Conservation (phyloP, 1,140 invertebrate species). For the Zaprionus taronus region DNA sequence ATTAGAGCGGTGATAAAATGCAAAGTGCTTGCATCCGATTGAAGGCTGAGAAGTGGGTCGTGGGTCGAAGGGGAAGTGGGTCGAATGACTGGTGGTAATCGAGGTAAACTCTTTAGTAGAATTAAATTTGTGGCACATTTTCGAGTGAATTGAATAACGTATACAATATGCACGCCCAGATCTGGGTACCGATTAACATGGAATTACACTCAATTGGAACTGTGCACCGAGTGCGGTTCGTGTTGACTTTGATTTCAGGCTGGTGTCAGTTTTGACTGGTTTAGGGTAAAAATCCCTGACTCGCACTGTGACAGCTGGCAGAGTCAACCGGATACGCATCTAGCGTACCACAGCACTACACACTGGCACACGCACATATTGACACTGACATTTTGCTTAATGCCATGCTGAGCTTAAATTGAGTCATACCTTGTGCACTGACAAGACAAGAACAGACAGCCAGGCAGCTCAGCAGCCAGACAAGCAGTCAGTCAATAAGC, state of each 20-base stretch:
- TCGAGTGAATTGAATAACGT: slow-evolving; percentile 20
- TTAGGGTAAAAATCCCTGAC: slow-evolving; percentile 39
- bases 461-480: slow-evolving; percentile 20
- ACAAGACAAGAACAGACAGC: slow-evolving; percentile 15
- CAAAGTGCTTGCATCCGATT: slow-evolving; percentile 43
- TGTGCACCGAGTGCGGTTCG: not conserved
- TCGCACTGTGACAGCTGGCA: slow-evolving; percentile 32
- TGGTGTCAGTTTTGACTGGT: slow-evolving; percentile 24
- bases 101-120: not conserved
- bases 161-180: slow-evolving; percentile 6
- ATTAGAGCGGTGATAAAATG: slow-evolving; percentile 78
- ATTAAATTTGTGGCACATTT: slow-evolving; percentile 29
- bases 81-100: not conserved
- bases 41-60: not conserved
- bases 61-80: not conserved
- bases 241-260: slow-evolving; percentile 6
- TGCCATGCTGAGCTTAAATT: slow-evolving; percentile 46
- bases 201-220: slow-evolving; percentile 35
- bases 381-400: slow-evolving; percentile 53
- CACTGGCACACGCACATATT: not conserved
- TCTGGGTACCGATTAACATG: slow-evolving; percentile 33
- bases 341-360: not conserved
- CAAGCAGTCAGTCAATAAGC: slow-evolving; percentile 47
- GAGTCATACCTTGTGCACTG: slow-evolving; percentile 49
- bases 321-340: slow-evolving; percentile 24